Base-by-base conservation (phyloP, 2,797 vertebrate genomes). In the Urophycis tenuis region DNA sequence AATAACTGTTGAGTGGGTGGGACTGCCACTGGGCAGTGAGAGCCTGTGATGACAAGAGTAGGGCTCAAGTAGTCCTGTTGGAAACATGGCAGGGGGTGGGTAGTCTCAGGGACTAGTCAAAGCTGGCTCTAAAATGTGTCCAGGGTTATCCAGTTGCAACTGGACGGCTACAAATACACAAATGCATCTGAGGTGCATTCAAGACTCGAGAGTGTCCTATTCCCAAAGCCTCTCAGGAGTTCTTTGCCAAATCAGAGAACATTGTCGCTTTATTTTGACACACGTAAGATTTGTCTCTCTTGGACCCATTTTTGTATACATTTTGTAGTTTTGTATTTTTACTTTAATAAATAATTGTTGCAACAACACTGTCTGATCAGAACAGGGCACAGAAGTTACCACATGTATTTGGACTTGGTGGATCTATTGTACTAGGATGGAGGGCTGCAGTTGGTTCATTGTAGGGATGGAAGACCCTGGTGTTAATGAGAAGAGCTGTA, bases 381-480 rank as follows among this genome's bases (percentile, higher is more conserved):
- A 49, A 49, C 35, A 5, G 3, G 45, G 15, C 45, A 49, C 45
- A 49, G 41, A 45, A 45, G 45, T 49, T 19, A 15, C 45, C 45
- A 49, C 45, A 49, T 49, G 45, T 17, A 49, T 15, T 8, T n/a
- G 22, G 22, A 60, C 49, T n/a, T 60, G 49, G 49, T 60, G 49
- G 7, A n/a, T 60, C 49, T 60, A 22, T 60, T 19, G n/a, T 60
- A 60, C 22, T 8, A 60, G 19, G 49, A 19, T 60, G 22, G 70
- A 19, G 32, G 75, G 22, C 17, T 74, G 70, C 45, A 73, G 39
- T 22, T 31, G 32, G 71, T 72, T 53, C 11, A 45, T 72, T 75
- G 74, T 64, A 45, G 73, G 39, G 12, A 45, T 74, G 77, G 76
- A 32, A 39, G 53, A 41, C 33, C 39, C 39, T 77, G 75, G 45